Conservation (phyloP, 1,140 invertebrate genomes). For the Calliphora vicina region DNA sequence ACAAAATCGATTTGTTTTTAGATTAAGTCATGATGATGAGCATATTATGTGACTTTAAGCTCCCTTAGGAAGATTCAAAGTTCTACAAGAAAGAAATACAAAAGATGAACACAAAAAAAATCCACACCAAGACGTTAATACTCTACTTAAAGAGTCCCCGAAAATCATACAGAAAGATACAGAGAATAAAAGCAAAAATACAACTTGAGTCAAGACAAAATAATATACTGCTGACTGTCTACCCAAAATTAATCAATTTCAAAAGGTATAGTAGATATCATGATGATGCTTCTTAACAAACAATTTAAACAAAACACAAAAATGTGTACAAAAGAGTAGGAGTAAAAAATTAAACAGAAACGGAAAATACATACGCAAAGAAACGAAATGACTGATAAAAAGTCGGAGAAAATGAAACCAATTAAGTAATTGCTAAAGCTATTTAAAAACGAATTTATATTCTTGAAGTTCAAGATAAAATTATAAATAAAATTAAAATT, state of each 20-base stretch:
- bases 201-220: not conserved
- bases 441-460: slow-evolving; percentile 28
- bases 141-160: slow-evolving; percentile 2
- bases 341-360: not conserved
- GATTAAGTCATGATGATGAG: slow-evolving; percentile 56
- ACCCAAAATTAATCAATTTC: slow-evolving; percentile 27
- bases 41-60: slow-evolving; percentile 44
- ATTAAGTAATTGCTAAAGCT: slow-evolving; percentile 20
- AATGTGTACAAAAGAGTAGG: not conserved
- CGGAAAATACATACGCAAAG: not conserved
- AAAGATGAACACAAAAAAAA: not conserved
- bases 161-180: too few relatives aligned
- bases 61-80: slow-evolving; percentile 23
- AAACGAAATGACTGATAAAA: not conserved
- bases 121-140: not conserved
- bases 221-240: slow-evolving; percentile 12
- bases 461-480: not conserved
- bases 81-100: not conserved
- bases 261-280: slow-evolving; percentile 18
- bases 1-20: slow-evolving; percentile 60
- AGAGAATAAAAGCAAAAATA: not conserved
- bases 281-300: slow-evolving; percentile 17
- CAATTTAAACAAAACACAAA: not conserved
- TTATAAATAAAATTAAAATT: not conserved
- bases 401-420: slow-evolving; percentile 4